Conservation (phyloP, 2,888 invertebrate species). For the Creontiades dilutus region DNA sequence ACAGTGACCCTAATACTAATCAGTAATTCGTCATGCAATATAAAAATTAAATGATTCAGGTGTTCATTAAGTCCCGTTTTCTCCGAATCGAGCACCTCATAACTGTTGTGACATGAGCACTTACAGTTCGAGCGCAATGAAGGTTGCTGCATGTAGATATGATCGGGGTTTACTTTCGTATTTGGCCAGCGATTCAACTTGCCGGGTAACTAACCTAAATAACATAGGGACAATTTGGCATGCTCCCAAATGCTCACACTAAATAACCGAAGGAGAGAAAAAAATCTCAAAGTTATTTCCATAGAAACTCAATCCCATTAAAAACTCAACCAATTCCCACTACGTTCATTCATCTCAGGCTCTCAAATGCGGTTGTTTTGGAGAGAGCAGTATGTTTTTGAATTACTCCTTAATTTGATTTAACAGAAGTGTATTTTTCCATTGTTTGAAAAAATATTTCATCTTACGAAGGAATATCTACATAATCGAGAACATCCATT, state of each 20-base stretch:
- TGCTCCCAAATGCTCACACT: constrained; percentile 4
- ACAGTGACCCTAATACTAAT: too few relatives aligned
- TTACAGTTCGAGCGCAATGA: not conserved
- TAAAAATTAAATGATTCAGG: too few relatives aligned
- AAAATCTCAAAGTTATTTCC: constrained; percentile 45
- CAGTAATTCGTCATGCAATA: too few relatives aligned
- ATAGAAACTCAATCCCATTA: constrained; percentile 33
- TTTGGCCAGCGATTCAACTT: constrained; percentile 33
- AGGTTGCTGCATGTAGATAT: constrained; percentile 27
- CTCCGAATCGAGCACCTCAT: too few relatives aligned
- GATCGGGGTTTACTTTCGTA: constrained; percentile 13
- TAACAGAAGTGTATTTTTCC: too few relatives aligned
- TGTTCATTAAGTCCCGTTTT: too few relatives aligned
- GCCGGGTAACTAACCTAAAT: constrained; percentile 32
- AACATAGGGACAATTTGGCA: constrained; percentile 46
- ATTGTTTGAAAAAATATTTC: too few relatives aligned
- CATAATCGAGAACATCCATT: too few relatives aligned
- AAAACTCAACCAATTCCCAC: not conserved
- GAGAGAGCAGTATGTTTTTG: too few relatives aligned
- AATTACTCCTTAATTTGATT: too few relatives aligned
- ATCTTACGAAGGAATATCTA: too few relatives aligned
- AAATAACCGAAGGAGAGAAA: constrained; percentile 30
- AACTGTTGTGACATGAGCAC: not conserved
- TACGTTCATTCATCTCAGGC: not conserved
- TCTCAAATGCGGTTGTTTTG: not conserved